Conservation (phyloP, 2,888 invertebrate genomes). For the Ptycholaimellus sp. region DNA sequence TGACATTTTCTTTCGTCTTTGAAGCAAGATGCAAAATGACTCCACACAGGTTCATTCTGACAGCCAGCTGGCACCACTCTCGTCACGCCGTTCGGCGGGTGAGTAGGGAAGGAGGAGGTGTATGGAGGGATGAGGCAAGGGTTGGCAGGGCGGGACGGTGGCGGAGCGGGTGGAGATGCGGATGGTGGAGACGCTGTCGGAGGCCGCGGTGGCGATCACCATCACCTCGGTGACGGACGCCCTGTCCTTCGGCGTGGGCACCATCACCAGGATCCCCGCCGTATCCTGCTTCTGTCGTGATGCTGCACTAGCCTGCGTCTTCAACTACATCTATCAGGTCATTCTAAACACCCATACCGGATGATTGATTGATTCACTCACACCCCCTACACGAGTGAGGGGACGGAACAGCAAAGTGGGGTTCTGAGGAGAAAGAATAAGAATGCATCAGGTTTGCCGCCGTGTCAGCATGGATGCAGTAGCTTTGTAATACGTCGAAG, state of each 20-base stretch:
- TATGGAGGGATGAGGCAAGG: neutral
- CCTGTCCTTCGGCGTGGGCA: slow-evolving; percentile 69
- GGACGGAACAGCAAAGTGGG: no score
- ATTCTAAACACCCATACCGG: neutral
- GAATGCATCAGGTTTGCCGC: no score
- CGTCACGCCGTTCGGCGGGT: slow-evolving; percentile 28
- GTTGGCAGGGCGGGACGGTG: slow-evolving; percentile 7
- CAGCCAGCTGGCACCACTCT: slow-evolving; percentile 75
- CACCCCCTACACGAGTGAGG: no score
- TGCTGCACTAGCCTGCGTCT: slow-evolving; percentile 68
- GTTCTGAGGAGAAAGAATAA: no score
- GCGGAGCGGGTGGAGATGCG: slow-evolving; percentile 44
- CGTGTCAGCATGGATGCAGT: no score
- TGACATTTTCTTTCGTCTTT: no score
- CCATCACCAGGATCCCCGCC: slow-evolving; percentile 71
- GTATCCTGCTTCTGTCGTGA: slow-evolving; percentile 83
- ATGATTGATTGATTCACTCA: neutral
- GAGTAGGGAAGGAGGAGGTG: neutral
- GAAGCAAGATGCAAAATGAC: no score
- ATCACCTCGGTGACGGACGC: slow-evolving; percentile 78
- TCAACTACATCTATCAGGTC: slow-evolving; percentile 63
- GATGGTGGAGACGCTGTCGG: slow-evolving; percentile 64
- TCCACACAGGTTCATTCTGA: slow-evolving; percentile 86
- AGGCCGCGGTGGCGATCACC: slow-evolving; percentile 78
- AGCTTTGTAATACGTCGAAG: no score